Evolutionary conservation across 1,140 invertebrate species (phyloP).

Genomic region (Heterodera schachtii): DNA sequence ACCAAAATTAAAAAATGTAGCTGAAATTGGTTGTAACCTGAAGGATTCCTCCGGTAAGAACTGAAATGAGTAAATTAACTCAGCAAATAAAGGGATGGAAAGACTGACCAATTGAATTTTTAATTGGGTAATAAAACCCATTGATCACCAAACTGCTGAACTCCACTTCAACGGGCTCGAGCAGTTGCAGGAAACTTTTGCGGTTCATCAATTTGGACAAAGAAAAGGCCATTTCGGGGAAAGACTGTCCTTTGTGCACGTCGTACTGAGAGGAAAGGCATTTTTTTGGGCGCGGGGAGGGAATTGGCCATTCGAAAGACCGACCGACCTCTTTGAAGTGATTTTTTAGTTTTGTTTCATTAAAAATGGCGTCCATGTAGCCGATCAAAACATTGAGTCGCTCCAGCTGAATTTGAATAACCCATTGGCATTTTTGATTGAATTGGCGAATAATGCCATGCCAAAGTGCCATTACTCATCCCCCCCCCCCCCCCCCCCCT

Average conservation of each 20-base stretch:
- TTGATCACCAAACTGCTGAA: slow-evolving; percentile 40
- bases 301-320: not conserved
- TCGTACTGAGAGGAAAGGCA: not conserved
- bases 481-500: too few species aligned
- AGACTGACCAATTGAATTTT: slow-evolving; percentile 33
- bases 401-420: slow-evolving; percentile 2
- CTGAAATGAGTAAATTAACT: slow-evolving; percentile 11
- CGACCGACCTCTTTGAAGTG: slow-evolving; percentile 20
- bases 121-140: slow-evolving; percentile 38
- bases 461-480: too few species aligned
- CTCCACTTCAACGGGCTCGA: slow-evolving; percentile 41
- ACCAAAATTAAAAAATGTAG: not conserved
- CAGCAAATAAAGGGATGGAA: not conserved
- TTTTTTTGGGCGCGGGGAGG: not conserved
- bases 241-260: not conserved
- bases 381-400: slow-evolving; percentile 27
- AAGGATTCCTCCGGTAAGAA: slow-evolving; percentile 28
- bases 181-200: slow-evolving; percentile 28
- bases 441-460: not conserved
- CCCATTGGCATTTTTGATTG: not conserved
- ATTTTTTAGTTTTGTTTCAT: slow-evolving; percentile 31
- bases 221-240: slow-evolving; percentile 10
- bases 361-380: slow-evolving; percentile 34
- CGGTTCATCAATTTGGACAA: slow-evolving; percentile 14
- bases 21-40: not conserved